Conservation (phyloP, 2,113 vertebrate genomes). For the Illadopsis cleaveri region DNA sequence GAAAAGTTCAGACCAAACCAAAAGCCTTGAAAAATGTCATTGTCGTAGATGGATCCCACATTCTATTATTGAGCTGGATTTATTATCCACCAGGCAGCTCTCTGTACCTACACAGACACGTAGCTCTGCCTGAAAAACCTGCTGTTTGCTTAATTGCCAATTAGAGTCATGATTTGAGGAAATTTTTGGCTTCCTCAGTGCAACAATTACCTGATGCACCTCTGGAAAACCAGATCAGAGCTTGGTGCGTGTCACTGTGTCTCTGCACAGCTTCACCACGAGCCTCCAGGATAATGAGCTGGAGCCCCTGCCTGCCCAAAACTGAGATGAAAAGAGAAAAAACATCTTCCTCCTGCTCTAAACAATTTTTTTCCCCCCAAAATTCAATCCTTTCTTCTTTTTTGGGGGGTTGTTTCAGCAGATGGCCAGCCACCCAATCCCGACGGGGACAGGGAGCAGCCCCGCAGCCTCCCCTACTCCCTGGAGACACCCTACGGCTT, state of each 20-base stretch:
- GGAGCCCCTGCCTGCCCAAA: background rate
- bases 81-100: background rate
- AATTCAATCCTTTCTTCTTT: background rate
- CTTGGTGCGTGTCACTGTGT: background rate
- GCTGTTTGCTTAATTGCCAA: slow-evolving; percentile 22
- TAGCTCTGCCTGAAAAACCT: background rate
- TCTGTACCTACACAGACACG: background rate
- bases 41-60: background rate
- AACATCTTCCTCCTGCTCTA: background rate
- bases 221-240: background rate
- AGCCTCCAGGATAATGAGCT: background rate
- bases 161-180: slow-evolving; percentile 16
- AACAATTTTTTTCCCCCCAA: background rate
- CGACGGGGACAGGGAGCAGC: slow-evolving; percentile 77
- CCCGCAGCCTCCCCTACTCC: slow-evolving; percentile 90
- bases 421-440: slow-evolving; percentile 77
- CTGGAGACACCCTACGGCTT: slow-evolving; percentile 98
- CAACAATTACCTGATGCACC: background rate
- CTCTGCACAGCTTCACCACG: background rate
- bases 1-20: background rate
- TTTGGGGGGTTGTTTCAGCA: slow-evolving; percentile 70
- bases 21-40: background rate
- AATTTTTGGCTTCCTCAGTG: background rate
- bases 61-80: background rate
- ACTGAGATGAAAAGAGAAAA: background rate